Base-by-base conservation (phyloP, 2,797 vertebrate species). In the Enteromius thamalakanensis region DNA sequence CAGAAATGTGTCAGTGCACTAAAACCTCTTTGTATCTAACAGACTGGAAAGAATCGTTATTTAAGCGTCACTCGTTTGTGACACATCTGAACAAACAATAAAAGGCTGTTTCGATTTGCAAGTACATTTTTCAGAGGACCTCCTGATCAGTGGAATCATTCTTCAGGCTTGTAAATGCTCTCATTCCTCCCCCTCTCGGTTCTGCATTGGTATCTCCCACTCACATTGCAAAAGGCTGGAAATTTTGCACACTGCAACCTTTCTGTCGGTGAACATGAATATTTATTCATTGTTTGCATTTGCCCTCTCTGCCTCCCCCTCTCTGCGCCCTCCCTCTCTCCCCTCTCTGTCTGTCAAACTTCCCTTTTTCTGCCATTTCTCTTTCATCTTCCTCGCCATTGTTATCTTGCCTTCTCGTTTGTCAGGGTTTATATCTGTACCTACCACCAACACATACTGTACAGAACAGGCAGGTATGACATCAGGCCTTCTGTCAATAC, bases 181-280 rank as follows among this genome's bases (percentile, higher is more conserved):
- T 85, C 67, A 67, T 76, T 77, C 64, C 84, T 81, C 69, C 83
- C 79, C 75, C 53, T 79, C n/a, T 79, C 40, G 45, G 60, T 81
- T 81, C 58, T 76, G 62, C 58, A 72, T 72, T 70, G 75, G 75
- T 82, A 68, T 53, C 77, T 75, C 82, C 85, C 82, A 86, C 85
- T 85, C 82, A 85, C 82, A 87, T 86, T 78, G 87, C 86, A 85
- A 81, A 88, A 72, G 72, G 68, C 79, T 84, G 79, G 82, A 84
- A 86, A 84, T 81, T 68, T 32, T 79, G 71, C 71, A 87, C 84
- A 86, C 83, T 84, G 82, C 86, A 80, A 75, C 81, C 84, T 86
- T 86, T 87, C 74, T 89, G 84, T 87, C 68, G 79, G 77, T 82
- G 83, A 88, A 85, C 84, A 90, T 88, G 87, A 87, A 90, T 89